A percentile compares a stretch with the other conserved stretches of the same genome.
These are phyloP conservation scores for Protosalanx chinensis DNA, from an alignment of 2,797 vertebrate genomes.

Conservation along the genomic window DNA sequence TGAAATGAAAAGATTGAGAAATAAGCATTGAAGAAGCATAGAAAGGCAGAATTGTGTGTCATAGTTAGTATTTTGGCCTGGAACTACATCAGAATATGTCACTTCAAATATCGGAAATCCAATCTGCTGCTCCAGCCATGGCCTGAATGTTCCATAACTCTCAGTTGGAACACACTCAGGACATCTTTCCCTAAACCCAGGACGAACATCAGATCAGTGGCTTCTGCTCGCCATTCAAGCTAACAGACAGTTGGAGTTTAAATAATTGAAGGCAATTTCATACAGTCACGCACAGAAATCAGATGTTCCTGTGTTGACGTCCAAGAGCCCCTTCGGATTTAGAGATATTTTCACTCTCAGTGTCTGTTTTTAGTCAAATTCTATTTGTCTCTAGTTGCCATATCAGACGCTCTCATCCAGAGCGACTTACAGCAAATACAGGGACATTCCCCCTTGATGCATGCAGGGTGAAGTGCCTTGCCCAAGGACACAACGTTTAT, in stretches of 20 bases:
- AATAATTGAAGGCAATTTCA: constrained; percentile 54
- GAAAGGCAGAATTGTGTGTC: too few relatives aligned
- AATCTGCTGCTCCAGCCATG: constrained; percentile 23
- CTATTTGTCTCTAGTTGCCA: neutral
- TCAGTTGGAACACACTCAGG: constrained; percentile 35
- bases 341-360: constrained; percentile 19
- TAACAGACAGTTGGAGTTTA: constrained; percentile 40
- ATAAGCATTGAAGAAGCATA: too few relatives aligned
- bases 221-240: constrained; percentile 54
- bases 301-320: constrained; percentile 39
- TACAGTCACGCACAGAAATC: constrained; percentile 55
- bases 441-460: too few relatives aligned
- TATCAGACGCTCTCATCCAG: too few relatives aligned
- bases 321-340: constrained; percentile 32
- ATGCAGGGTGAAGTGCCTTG: too few relatives aligned
- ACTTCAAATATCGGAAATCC: constrained; percentile 37
- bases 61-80: constrained; percentile 11
- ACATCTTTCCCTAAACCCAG: constrained; percentile 31
- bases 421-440: too few relatives aligned
- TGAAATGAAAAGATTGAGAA: too few relatives aligned
- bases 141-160: constrained; percentile 39
- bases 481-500: too few relatives aligned
- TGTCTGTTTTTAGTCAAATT: constrained; percentile 31
- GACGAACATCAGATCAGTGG: constrained; percentile 47
- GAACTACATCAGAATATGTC: constrained; percentile 15